phyloP scores from a whole-genome alignment of 1,140 invertebrate genomes.

The Macrotrachela quadricornifera region DNA sequence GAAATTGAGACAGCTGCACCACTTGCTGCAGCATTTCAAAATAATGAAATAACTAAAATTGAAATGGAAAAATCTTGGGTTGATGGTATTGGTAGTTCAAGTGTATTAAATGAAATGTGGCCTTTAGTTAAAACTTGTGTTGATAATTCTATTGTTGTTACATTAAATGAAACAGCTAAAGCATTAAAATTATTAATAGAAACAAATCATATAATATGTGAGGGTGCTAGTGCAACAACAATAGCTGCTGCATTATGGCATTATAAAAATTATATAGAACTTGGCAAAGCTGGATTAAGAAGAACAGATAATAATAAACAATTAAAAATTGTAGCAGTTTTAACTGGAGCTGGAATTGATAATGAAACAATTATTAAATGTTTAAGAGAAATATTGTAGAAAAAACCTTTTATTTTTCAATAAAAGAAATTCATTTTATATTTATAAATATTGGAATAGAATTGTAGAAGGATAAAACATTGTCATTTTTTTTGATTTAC shows the following conservation, averaged over 20 bases:
- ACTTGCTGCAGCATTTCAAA: slow-evolving; percentile 13
- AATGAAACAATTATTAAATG: no score
- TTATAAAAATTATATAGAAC: no score
- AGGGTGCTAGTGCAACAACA: slow-evolving; percentile 19
- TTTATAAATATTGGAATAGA: no score
- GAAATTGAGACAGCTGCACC: slow-evolving; percentile 20
- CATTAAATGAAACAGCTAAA: slow-evolving; percentile 14
- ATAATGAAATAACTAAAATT: slow-evolving; percentile 12
- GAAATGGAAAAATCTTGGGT: slow-evolving; percentile 15
- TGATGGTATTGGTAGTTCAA: slow-evolving; percentile 19
- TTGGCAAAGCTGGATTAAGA: no score
- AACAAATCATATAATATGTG: slow-evolving; percentile 17
- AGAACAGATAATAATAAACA: no score
- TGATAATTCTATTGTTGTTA: slow-evolving; percentile 16
- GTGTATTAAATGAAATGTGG: slow-evolving; percentile 19
- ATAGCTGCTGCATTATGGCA: slow-evolving; percentile 16
- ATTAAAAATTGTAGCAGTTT: no score
- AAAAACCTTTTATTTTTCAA: no score
- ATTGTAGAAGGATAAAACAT: no score
- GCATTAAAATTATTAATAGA: slow-evolving; percentile 16
- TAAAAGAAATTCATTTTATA: no score
- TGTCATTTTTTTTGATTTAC: no score
- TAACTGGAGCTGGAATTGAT: no score
- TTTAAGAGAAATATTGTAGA: no score
- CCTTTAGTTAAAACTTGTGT: slow-evolving; percentile 14